Evolutionary conservation across 2,888 invertebrate genomes (phyloP).

Genomic region (Zhuqinia jingwanae): DNA sequence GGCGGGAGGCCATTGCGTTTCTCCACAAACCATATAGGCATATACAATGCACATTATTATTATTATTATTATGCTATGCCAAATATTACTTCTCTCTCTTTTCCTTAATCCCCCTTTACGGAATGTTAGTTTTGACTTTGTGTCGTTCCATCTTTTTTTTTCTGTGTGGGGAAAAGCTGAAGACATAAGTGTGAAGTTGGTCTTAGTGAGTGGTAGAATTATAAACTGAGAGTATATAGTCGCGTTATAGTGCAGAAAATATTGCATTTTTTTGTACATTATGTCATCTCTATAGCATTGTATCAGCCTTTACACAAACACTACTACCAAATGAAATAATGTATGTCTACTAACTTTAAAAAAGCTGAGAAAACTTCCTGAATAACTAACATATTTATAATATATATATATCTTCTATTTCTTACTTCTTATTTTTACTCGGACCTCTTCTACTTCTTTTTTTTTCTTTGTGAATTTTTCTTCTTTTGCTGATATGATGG

Average conservation of each 20-base stretch:
- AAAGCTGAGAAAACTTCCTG: slow-evolving; percentile 15
- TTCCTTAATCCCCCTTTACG: not conserved
- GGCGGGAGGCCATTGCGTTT: not conserved
- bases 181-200: no score
- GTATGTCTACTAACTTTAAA: not conserved
- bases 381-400: not conserved
- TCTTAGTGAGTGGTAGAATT: no score
- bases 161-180: not conserved
- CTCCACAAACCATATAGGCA: not conserved
- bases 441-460: not conserved
- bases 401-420: not conserved
- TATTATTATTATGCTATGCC: not conserved
- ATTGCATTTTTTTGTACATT: not conserved
- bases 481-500: slow-evolving; percentile 21
- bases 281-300: slow-evolving; percentile 21
- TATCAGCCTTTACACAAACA: not conserved
- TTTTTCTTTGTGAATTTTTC: slow-evolving; percentile 2
- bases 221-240: no score
- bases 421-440: no score
- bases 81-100: not conserved
- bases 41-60: not conserved
- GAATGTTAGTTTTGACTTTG: slow-evolving; percentile 14
- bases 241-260: not conserved
- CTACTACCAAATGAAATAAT: not conserved
- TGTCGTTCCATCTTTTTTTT: not conserved